Evolutionary conservation across 1,140 invertebrate genomes (phyloP), one percentile per base, ranked within the genome.

Genomic region (Drosophila ogumai): DNA sequence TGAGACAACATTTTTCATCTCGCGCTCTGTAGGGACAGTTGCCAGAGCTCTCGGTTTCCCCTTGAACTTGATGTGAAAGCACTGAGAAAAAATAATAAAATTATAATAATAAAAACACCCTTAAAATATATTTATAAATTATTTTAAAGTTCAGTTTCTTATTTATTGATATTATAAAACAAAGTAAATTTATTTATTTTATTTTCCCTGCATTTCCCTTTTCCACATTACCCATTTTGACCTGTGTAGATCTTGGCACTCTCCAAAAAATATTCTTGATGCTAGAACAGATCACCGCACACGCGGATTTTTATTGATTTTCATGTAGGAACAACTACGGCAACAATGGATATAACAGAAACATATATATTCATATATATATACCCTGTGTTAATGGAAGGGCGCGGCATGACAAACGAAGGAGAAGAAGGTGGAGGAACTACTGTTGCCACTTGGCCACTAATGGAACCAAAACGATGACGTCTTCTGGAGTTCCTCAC

Each of bases 291-390:
- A 78, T 78, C 75, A 71, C 85, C 85, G 81, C 84, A 90, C 85
- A 88, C 58, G 85, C 80, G 44, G 67, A 67, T 78, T 86, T 85
- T 87, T 86, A 86, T 86, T 88, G 80, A 84, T 84, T 80, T 85
- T 40, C 68, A 77, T 88, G 84, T 79, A 43, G 82, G 44, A 78
- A 86, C 81, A 85, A 85, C 68, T 69, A 61, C n/a, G 44, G n/a
- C 17, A 58, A 63, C 31, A 47, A 71, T 38, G 66, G 38, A 32
- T 55, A 47, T 59, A 50, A 47, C 46, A 47, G 46, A 52, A 44
- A 43, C 56, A 41, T 47, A 36, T 28, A 28, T 25, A 25, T 25
- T 25, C 25, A 25, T 72, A 44, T 28, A 28, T 49, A n/a, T 49
- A 43, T 15, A 4, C 0, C 56, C 61, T 79, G 84, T 73, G 84